phyloP scores from a whole-genome alignment of 1,140 invertebrate genomes.

The Lamellibrachia luymesi region DNA sequence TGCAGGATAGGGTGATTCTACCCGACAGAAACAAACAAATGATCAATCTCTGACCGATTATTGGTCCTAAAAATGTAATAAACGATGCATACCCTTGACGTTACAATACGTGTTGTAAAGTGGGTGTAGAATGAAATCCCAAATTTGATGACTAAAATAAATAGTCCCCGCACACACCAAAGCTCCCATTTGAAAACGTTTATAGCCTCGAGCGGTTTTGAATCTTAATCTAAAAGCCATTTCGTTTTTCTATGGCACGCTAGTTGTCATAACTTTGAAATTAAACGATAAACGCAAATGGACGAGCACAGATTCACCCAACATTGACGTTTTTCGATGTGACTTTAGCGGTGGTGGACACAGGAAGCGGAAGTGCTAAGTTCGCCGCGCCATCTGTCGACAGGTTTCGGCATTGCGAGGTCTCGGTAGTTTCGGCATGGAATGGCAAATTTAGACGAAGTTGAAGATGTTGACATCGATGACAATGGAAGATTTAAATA shows the following conservation, averaged over 20 bases:
- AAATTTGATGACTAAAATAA: conserved; percentile 25
- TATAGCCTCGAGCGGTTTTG: background rate
- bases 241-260: background rate
- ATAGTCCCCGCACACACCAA: conserved; percentile 1
- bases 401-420: background rate
- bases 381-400: background rate
- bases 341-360: background rate
- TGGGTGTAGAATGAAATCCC: conserved; percentile 20
- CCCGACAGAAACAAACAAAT: background rate
- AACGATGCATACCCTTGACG: background rate
- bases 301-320: background rate
- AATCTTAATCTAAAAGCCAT: background rate
- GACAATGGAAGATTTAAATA: background rate
- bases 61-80: background rate
- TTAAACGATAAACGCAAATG: background rate
- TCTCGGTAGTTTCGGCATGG: background rate
- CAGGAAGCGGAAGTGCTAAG: background rate
- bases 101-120: conserved; percentile 9
- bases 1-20: background rate
- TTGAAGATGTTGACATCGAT: background rate
- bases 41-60: background rate
- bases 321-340: background rate
- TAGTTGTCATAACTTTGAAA: background rate
- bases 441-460: background rate
- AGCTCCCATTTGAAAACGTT: background rate